These are phyloP conservation scores for Botia kubotai DNA, from an alignment of 2,797 vertebrate species.

Conservation along the genomic window DNA sequence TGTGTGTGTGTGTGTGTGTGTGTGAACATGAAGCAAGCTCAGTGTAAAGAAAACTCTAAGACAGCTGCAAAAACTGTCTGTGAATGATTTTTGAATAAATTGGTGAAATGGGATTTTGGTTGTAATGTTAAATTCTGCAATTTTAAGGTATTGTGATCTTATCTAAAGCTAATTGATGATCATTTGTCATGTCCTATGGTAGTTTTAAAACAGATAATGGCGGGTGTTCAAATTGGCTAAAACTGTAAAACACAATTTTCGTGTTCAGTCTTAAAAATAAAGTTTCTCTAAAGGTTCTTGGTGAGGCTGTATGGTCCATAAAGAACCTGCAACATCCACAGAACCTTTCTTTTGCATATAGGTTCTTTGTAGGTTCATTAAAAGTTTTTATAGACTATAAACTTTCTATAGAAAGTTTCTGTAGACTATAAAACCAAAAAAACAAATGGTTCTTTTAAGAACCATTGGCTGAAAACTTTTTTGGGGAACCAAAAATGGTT, in stretches of 20 bases:
- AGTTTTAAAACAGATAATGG: background rate
- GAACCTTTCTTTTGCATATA: no score
- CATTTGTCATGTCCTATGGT: background rate
- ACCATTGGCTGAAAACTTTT: no score
- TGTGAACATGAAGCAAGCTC: background rate
- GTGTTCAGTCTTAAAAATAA: background rate
- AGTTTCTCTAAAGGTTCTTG: no score
- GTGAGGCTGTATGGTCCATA: no score
- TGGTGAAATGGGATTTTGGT: background rate
- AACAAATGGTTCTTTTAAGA: no score
- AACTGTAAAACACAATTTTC: background rate
- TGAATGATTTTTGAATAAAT: slow-evolving; percentile 6
- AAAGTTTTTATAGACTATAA: no score
- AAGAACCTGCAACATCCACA: no score
- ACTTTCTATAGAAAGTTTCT: no score
- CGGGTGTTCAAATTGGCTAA: background rate
- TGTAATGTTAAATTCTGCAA: background rate
- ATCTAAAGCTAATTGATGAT: background rate
- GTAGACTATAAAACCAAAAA: no score
- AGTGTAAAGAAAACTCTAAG: background rate
- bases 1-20: background rate
- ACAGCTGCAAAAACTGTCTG: slow-evolving; percentile 1
- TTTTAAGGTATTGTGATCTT: background rate
- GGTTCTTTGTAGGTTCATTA: no score
- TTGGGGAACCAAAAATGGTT: no score